Evolutionary conservation across 2,113 vertebrate species (phyloP), one percentile per base, ranked within the genome.

Genomic region (Psammodynastes pulverulentus): DNA sequence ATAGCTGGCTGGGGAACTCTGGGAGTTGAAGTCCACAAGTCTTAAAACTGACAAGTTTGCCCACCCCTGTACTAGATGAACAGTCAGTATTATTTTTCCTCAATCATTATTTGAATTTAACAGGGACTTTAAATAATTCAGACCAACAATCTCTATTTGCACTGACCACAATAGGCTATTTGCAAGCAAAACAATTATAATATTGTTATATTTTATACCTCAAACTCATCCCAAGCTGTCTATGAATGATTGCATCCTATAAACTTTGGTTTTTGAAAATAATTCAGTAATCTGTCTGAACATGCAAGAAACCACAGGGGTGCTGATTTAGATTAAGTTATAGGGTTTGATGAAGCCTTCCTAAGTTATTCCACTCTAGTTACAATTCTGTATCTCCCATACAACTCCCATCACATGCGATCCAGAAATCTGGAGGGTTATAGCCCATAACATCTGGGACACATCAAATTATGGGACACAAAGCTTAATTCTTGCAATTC

Each of bases 401-500:
- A 43, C 17, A 79, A 79, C 34, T 43, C 72, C 34, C 34, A 79
- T 43, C 72, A 79, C 21, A 43, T 21, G 17, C 1, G 7, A 43
- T 79, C 72, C 15, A 79, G 72, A 79, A 39, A 79, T 39, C 67
- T 39, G n/a, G n/a, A 72, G 67, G n/a, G 6, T 39, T 79, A 21
- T 79, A 79, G 67, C 67, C 15, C 15, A 19, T 79, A n/a, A 8
- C 56, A 95, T 94, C 79, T 94, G 91, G 34, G 86, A 84, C 89
- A 23, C 91, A 91, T 34, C 67, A 43, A 79, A 79, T 94, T 96
- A 21, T 91, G 89, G 89, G 87, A 92, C 90, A 93, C 92, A 86
- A 91, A 89, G 49, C 86, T 94, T 91, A 94, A 95, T 95, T 92
- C 93, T 94, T 62, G 58, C 90, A 90, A 93, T 94, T 94, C 87